Percentiles rank a stretch among this genome's conserved stretches.
Conservation (phyloP, 2,113 vertebrate species). For the Daphoenositta chrysoptera region DNA sequence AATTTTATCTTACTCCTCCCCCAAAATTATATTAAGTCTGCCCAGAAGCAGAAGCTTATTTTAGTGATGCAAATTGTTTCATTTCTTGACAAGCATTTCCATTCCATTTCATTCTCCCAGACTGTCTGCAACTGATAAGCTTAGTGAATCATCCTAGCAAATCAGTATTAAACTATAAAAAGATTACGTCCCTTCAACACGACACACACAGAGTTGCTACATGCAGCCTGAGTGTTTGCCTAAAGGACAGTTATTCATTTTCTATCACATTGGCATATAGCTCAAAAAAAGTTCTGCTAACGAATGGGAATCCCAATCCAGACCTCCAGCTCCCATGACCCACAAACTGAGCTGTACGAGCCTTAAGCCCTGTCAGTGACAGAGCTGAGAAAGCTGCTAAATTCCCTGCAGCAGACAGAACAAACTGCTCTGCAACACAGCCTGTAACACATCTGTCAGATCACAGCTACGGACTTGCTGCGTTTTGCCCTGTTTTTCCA, state of each 20-base stretch:
- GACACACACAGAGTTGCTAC: accelerated
- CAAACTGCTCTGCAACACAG: not conserved
- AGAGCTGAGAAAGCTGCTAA: not conserved
- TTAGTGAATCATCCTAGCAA: not conserved
- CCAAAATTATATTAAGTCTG: not conserved
- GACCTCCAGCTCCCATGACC: not conserved
- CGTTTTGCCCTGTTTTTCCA: not conserved
- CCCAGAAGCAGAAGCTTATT: conserved; percentile 28
- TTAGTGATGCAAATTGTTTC: not conserved
- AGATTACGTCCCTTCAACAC: not conserved
- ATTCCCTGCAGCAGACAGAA: not conserved
- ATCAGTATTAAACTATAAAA: conserved; percentile 16
- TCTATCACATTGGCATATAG: not conserved
- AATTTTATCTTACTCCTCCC: conserved; percentile 4
- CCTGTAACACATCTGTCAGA: conserved; percentile 3
- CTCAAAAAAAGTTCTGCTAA: not conserved
- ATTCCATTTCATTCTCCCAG: conserved; percentile 4
- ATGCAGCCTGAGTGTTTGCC: not conserved
- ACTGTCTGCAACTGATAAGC: conserved; percentile 59
- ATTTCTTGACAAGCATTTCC: conserved; percentile 43
- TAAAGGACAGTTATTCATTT: not conserved
- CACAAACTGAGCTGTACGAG: accelerated
- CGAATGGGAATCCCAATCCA: not conserved
- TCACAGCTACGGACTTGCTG: not conserved
- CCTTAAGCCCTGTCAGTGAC: not conserved